phyloP scores from a whole-genome alignment of 1,140 invertebrate genomes.

The Adoxophyes honmai region DNA sequence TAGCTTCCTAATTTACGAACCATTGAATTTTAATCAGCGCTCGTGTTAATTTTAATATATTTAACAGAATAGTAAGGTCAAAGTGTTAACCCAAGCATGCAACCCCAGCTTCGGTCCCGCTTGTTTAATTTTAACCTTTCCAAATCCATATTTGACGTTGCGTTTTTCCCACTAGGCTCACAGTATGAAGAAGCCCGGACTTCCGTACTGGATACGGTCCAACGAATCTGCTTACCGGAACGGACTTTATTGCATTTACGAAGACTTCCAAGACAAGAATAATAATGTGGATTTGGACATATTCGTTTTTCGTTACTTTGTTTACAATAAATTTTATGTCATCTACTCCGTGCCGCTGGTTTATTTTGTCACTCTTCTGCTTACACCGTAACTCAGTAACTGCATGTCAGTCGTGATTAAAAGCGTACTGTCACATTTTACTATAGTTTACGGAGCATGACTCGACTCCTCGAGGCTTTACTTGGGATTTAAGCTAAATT shows the following conservation, averaged over 20 bases:
- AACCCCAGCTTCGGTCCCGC: not conserved
- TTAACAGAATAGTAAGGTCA: too few relatives aligned
- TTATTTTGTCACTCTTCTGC: conserved; percentile 5
- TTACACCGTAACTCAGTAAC: not conserved
- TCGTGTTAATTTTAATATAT: too few relatives aligned
- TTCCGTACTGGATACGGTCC: conserved; percentile 28
- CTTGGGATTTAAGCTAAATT: too few relatives aligned
- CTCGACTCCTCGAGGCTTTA: not conserved
- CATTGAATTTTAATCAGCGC: too few relatives aligned
- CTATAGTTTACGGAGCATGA: not conserved
- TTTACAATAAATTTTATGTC: conserved; percentile 58
- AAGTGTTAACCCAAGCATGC: not conserved
- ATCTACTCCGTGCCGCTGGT: conserved; percentile 26
- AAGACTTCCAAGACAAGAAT: conserved; percentile 44
- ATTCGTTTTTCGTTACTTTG: conserved; percentile 44
- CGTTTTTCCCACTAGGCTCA: conserved; percentile 68
- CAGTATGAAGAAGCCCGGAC: conserved; percentile 58
- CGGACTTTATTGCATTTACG: conserved; percentile 53
- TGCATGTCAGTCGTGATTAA: not conserved
- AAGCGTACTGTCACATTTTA: not conserved
- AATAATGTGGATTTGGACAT: conserved; percentile 65
- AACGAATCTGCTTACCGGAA: conserved; percentile 32
- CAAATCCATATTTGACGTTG: conserved; percentile 64
- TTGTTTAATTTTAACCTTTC: conserved; percentile 23
- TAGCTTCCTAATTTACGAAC: too few relatives aligned